Conservation (phyloP, 2,888 invertebrate species). For the Brachypterus glaber region DNA sequence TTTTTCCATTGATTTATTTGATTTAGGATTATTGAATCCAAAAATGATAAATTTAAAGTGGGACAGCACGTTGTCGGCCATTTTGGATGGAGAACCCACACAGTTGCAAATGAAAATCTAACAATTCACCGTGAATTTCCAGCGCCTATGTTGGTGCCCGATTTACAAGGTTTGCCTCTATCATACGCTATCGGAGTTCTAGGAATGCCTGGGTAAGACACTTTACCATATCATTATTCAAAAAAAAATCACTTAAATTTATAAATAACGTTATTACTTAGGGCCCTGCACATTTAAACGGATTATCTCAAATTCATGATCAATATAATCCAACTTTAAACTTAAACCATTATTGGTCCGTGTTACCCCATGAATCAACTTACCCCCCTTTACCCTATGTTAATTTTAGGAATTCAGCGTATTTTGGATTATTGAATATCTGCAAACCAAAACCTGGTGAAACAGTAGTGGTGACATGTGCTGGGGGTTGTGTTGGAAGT, state of each 20-base stretch:
- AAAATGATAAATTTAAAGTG: constrained; percentile 53
- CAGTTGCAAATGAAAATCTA: constrained; percentile 40
- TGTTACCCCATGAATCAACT: too few relatives aligned
- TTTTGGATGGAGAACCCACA: constrained; percentile 61
- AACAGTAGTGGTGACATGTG: constrained; percentile 61
- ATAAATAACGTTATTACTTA: too few relatives aligned
- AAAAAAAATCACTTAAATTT: too few relatives aligned
- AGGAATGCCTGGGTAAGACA: constrained; percentile 60
- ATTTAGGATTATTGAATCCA: constrained; percentile 57
- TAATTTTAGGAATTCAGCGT: constrained; percentile 59
- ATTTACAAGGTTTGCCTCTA: constrained; percentile 48
- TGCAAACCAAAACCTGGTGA: constrained; percentile 64
- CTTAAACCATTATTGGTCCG: too few relatives aligned
- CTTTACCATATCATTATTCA: too few relatives aligned
- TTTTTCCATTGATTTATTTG: too few relatives aligned
- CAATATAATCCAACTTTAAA: too few relatives aligned
- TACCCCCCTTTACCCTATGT: too few relatives aligned
- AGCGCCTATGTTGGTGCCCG: constrained; percentile 47
- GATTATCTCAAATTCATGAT: background rate
- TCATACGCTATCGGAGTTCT: constrained; percentile 57
- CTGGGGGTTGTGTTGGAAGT: constrained; percentile 71
- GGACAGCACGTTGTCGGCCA: constrained; percentile 53
- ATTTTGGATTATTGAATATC: constrained; percentile 63
- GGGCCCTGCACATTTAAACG: background rate
- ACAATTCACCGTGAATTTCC: constrained; percentile 45